Evolutionary conservation across 2,797 vertebrate species (phyloP), one percentile per base, ranked within the genome.

Genomic region (Anas capensis): DNA sequence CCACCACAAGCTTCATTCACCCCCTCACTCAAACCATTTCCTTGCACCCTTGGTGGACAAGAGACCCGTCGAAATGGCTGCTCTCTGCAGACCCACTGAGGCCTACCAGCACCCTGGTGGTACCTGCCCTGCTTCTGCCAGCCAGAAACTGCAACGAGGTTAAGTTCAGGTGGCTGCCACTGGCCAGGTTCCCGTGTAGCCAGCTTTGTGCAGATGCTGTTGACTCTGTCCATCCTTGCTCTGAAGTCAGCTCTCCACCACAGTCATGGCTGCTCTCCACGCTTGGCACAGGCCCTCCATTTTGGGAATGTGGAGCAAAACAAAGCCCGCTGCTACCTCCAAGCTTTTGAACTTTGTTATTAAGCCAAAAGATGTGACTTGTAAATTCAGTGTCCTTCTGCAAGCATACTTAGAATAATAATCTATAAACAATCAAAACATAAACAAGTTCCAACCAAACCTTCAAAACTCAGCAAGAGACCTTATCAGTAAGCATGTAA

Each of bases 351-450:
- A 29, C 65, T 92, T 92, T 61, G 24, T 69, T 82, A 38, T 36
- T 57, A 6, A 18, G 29, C 61, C 86, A 86, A 72, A 90, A 84
- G 33, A 51, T 88, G 27, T 86, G 54, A 69, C 31, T 65, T 84
- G 36, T 82, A 91, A 88, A 90, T 72, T 65, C 66, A 40, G 31
- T 21, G 42, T 84, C 49, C 60, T 86, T 81, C 66, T 70, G 11
- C 73, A 86, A 86, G 31, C 36, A 44, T 48, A 15, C 78, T 88
- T 86, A 48, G 33, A 93, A 82, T 40, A 88, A 80, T 64, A 73
- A 73, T 77, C 27, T 87, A 49, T 73, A 82, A 82, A 60, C 34
- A 60, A 68, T 60, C 62, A 82, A 87, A 93, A 82, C 56, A 73
- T 42, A 54, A 86, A 44, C 10, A 77, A 78, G 15, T 69, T 82